Evolutionary conservation across 2,113 vertebrate species (phyloP).

Genomic region (Muscicapa adusta): DNA sequence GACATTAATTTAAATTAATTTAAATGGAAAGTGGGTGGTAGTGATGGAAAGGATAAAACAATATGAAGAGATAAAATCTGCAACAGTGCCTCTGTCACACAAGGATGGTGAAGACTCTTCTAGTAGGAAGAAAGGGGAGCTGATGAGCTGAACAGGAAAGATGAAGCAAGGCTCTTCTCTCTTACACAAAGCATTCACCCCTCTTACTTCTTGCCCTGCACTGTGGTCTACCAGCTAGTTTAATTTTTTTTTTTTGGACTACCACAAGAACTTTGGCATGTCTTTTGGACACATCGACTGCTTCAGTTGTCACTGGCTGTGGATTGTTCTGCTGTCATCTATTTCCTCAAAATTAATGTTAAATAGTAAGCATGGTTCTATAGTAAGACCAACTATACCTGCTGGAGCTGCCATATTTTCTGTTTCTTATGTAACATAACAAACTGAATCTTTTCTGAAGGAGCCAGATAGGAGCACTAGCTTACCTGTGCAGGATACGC

Average conservation of each 20-base stretch:
- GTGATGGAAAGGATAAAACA: not conserved
- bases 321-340: not conserved
- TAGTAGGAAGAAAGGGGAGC: not conserved
- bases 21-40: not conserved
- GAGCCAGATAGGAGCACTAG: not conserved
- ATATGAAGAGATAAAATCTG: not conserved
- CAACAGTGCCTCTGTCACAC: not conserved
- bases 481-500: not conserved
- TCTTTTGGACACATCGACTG: not conserved
- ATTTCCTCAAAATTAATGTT: not conserved
- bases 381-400: not conserved
- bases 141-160: not conserved
- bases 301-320: not conserved
- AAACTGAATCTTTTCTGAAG: not conserved
- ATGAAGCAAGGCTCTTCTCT: not conserved
- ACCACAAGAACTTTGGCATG: accelerated
- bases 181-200: accelerated
- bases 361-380: not conserved
- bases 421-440: not conserved
- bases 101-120: not conserved
- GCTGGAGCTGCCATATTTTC: not conserved
- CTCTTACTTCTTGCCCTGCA: not conserved
- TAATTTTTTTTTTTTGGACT: not conserved
- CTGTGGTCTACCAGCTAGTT: not conserved
- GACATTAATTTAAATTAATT: not conserved